Evolutionary conservation across 1,140 invertebrate species (phyloP).

Genomic region (Penaeus vannamei): DNA sequence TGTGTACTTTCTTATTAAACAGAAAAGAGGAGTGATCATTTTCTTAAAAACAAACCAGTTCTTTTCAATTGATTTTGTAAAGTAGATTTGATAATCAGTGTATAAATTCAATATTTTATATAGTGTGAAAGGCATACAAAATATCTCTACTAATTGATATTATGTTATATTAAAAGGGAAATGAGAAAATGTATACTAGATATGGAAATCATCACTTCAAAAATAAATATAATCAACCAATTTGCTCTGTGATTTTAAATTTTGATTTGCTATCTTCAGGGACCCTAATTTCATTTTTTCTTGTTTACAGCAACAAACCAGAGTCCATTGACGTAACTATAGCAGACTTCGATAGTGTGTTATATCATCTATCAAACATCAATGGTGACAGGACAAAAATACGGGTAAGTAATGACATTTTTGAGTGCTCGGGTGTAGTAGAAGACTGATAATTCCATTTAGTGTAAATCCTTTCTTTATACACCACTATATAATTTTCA

Average conservation of each 20-base stretch:
- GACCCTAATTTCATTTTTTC: slow-evolving; percentile 70
- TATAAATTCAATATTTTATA: too few species aligned
- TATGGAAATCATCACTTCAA: not conserved
- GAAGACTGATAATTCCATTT: too few species aligned
- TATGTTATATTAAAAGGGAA: too few species aligned
- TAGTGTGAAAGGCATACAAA: too few species aligned
- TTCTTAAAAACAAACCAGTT: not conserved
- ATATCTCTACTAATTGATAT: too few species aligned
- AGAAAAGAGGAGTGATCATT: not conserved
- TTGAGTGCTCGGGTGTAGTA: too few species aligned
- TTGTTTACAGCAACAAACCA: slow-evolving; percentile 85
- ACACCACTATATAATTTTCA: too few species aligned
- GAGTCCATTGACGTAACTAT: slow-evolving; percentile 94
- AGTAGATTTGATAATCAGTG: too few species aligned
- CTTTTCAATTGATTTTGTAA: not conserved
- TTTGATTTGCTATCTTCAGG: not conserved
- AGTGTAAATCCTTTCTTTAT: too few species aligned
- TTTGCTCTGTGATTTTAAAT: not conserved
- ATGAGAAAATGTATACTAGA: not conserved
- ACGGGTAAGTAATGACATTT: slow-evolving; percentile 80
- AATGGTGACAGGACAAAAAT: slow-evolving; percentile 97
- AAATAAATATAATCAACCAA: not conserved
- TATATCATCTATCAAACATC: slow-evolving; percentile 98
- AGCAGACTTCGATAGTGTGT: slow-evolving; percentile 98
- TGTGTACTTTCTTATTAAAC: not conserved